Percentiles rank a stretch among this genome's conserved stretches.
phyloP scores from a whole-genome alignment of 2,888 invertebrate species.

The Lycia hirtaria region DNA sequence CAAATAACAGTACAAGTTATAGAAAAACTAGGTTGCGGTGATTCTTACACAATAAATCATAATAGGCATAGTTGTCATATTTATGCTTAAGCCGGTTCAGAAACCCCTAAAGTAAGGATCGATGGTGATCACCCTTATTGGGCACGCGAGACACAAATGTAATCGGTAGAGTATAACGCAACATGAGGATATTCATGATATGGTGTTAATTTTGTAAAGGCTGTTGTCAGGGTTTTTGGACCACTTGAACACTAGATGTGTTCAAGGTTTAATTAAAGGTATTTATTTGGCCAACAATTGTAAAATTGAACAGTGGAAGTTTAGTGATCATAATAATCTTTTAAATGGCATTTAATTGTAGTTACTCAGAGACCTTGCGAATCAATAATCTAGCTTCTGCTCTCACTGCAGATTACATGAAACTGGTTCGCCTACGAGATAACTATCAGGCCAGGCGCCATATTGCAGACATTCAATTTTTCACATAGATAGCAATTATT shows the following conservation, averaged over 20 bases:
- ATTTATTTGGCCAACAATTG: too few species aligned
- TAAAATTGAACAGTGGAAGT: constrained; percentile 4
- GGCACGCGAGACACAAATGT: constrained; percentile 4
- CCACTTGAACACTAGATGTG: too few species aligned
- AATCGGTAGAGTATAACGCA: background rate
- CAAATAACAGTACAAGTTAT: constrained; percentile 49
- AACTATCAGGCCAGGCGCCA: constrained; percentile 40
- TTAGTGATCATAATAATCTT: background rate
- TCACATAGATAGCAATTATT: constrained; percentile 42
- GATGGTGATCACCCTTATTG: constrained; percentile 10
- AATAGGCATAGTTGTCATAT: constrained; percentile 13
- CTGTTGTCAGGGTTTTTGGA: too few species aligned
- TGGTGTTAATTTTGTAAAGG: background rate
- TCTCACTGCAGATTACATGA: constrained; percentile 47
- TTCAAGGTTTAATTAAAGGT: too few species aligned
- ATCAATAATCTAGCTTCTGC: constrained; percentile 51
- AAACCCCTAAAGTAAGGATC: constrained; percentile 19
- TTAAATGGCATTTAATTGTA: constrained; percentile 17
- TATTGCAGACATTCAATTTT: constrained; percentile 29
- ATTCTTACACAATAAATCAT: constrained; percentile 25
- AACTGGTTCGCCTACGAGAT: constrained; percentile 49
- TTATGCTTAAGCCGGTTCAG: background rate
- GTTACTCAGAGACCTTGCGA: constrained; percentile 53
- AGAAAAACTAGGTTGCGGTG: constrained; percentile 4
- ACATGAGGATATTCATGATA: background rate